Base-by-base conservation (phyloP, 64 coral and sea anemone genomes). In the Cladopsammia gracilis region DNA sequence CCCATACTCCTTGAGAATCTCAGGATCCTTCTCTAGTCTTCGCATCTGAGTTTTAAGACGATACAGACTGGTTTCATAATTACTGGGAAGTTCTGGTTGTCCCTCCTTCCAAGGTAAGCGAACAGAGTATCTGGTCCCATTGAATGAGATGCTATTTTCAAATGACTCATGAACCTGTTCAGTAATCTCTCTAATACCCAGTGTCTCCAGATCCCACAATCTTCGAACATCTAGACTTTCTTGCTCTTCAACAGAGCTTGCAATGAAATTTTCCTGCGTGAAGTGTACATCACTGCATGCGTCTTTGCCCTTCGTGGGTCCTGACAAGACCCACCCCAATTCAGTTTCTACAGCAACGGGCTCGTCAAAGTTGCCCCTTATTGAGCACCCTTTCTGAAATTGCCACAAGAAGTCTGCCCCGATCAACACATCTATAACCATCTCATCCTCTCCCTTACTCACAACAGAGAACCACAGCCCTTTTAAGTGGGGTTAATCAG, bases 301-400 rank as follows among this genome's bases (percentile, higher is more conserved):
- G 34, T 34, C 34, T 34, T 34, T 34, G 34, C 34, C 34, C 34
- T 34, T 34, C 34, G 2, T 34, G 34, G 34, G 34, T 11, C 52
- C 52, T 11, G 52, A 56, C 6, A 89, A 44, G 9, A 89, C 71
- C 72, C 87, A 89, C 34, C 89, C 89, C 69, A 91, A 53, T 15
- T 71, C 62, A 59, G 89, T 83, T 59, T 91, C 64, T 43, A 91
- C 24, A 1, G 89, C 89, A 5, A 83, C 77, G 11, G 89, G 89
- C 50, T 91, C 54, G 5, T 84, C 22, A 7, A 53, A 43, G 20
- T 71, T 49, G 25, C 89, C 89, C 68, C 89, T 20, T 5, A 82
- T 48, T 6, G 71, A 9, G 11, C 19, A 19, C 2, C 81, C 81
- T 85, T 19, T 67, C 59, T 85, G 81, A 62, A 85, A 85, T 0